Conservation (phyloP, 2,888 invertebrate species). For the Xestoiulus laeticollis region DNA sequence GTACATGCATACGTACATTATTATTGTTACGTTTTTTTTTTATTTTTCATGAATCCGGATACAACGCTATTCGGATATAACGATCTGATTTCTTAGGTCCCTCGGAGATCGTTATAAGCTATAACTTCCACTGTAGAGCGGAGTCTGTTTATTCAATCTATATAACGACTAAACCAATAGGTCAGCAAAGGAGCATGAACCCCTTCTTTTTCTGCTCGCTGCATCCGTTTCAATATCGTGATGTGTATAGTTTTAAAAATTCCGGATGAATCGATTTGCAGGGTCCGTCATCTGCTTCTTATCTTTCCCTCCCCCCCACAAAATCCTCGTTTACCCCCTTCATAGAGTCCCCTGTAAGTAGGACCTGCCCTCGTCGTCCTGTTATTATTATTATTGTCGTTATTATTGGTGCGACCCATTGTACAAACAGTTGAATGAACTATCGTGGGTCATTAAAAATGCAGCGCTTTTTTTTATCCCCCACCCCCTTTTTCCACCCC, state of each 20-base stretch:
- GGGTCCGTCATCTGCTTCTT: too few species aligned
- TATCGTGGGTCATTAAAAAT: not conserved
- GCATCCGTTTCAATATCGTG: not conserved
- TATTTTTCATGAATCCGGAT: too few species aligned
- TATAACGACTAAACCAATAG: not conserved
- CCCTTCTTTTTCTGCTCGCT: not conserved
- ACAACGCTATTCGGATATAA: too few species aligned
- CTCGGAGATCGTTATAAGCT: too few species aligned
- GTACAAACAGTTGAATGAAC: slow-evolving; percentile 26
- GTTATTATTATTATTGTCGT: not conserved
- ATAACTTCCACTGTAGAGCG: too few species aligned
- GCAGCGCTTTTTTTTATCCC: not conserved
- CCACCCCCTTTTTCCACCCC: not conserved
- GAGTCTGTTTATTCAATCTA: too few species aligned
- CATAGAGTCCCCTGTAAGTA: not conserved
- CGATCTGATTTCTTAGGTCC: too few species aligned
- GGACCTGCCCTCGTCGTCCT: not conserved
- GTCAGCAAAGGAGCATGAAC: not conserved
- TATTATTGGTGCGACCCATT: slow-evolving; percentile 9
- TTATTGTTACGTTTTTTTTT: too few species aligned
- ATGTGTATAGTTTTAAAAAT: not conserved
- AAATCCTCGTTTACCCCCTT: not conserved
- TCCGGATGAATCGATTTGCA: not conserved
- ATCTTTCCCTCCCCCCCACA: not conserved
- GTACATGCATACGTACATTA: too few species aligned